Conservation (phyloP, 2,113 vertebrate species). For the Zosterops borbonicus region DNA sequence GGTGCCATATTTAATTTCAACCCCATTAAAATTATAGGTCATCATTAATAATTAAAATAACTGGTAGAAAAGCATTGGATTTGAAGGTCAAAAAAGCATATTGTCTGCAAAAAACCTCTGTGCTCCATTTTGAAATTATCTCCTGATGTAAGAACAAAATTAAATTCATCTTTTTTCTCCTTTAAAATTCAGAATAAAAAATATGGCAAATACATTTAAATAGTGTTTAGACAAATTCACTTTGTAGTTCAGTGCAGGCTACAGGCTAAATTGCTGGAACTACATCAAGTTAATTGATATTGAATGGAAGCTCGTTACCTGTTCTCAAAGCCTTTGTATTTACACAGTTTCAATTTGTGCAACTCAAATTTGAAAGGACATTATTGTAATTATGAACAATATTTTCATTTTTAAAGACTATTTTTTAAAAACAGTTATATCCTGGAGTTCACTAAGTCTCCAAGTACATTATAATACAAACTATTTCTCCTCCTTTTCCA, state of each 20-base stretch:
- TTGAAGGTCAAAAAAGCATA: neutral
- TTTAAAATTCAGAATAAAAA: neutral
- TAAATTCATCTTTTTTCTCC: neutral
- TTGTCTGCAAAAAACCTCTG: neutral
- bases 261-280: neutral
- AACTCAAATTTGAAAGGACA: neutral
- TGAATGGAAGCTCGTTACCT: neutral
- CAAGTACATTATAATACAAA: neutral
- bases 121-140: neutral
- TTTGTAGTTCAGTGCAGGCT: neutral
- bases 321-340: neutral
- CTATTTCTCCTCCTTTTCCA: neutral
- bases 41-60: neutral
- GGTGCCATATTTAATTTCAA: neutral
- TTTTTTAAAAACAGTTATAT: neutral
- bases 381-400: neutral
- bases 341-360: neutral
- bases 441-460: neutral
- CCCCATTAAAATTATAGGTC: neutral
- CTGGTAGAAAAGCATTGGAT: neutral
- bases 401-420: neutral
- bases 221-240: neutral
- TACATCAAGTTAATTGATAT: neutral
- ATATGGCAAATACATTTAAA: neutral
- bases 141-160: neutral